These are phyloP conservation scores for Scolopax mira DNA, from an alignment of 2,113 vertebrate genomes.

Conservation along the genomic window DNA sequence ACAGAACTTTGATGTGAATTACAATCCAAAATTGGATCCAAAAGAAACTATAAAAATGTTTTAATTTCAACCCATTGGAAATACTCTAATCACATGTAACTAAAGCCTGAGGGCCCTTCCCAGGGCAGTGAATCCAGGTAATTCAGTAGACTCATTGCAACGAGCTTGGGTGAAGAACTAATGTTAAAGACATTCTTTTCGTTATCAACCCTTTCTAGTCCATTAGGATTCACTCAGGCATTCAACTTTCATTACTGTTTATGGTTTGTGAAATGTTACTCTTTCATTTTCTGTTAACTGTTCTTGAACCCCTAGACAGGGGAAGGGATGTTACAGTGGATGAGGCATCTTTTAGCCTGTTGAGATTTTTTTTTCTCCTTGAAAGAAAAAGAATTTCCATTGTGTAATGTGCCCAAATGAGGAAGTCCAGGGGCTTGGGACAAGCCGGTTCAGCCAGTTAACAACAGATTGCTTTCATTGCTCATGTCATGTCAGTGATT, in stretches of 20 bases:
- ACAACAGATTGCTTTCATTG: constrained; percentile 39
- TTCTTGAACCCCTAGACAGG: neutral
- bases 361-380: neutral
- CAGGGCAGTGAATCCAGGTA: neutral
- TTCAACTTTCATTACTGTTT: neutral
- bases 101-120: neutral
- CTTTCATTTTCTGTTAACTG: neutral
- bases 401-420: neutral
- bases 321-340: neutral
- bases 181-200: neutral
- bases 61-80: neutral
- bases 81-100: neutral
- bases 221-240: constrained; percentile 13
- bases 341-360: neutral
- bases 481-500: constrained; percentile 20
- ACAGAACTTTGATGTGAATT: neutral
- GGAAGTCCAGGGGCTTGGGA: neutral
- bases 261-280: neutral
- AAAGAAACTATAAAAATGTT: neutral
- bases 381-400: neutral
- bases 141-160: neutral
- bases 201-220: neutral
- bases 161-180: neutral
- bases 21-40: neutral
- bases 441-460: neutral